Conservation (phyloP, 2,888 invertebrate genomes). For the Caenorhabditis sp. region DNA sequence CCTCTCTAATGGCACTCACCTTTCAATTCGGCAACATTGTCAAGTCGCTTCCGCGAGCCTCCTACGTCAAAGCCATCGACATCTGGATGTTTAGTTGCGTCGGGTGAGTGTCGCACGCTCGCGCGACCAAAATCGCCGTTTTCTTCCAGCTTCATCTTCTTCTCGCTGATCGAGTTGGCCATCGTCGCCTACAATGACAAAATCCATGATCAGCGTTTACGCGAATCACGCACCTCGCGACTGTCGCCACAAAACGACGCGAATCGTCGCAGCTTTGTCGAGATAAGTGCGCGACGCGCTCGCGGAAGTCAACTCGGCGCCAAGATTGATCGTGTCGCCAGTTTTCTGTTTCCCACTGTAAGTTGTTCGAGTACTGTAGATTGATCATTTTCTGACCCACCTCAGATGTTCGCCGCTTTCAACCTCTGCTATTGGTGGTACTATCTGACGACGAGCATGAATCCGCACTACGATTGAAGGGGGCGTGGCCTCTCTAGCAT, state of each 20-base stretch:
- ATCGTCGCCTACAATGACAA: constrained; percentile 70
- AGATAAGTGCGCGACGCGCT: constrained; percentile 30
- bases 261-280: constrained; percentile 36
- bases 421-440: constrained; percentile 65
- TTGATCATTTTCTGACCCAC: background rate
- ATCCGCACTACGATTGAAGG: constrained; percentile 16
- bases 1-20: constrained; percentile 69
- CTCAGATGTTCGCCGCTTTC: constrained; percentile 62
- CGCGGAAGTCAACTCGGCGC: constrained; percentile 61
- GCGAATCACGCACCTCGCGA: constrained; percentile 20
- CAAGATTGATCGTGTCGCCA: constrained; percentile 61
- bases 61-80: constrained; percentile 69
- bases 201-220: constrained; percentile 59
- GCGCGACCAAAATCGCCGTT: background rate
- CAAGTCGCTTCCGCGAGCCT: constrained; percentile 61
- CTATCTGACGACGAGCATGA: constrained; percentile 47
- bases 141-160: constrained; percentile 58
- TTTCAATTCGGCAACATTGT: constrained; percentile 70
- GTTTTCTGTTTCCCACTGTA: constrained; percentile 64
- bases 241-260: background rate
- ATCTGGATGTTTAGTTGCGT: constrained; percentile 64
- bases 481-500: too few relatives aligned
- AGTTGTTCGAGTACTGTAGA: constrained; percentile 2
- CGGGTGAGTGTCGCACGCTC: constrained; percentile 33
- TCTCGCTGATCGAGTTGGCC: constrained; percentile 65